phyloP scores from a whole-genome alignment of 1,140 invertebrate species.

The Cydia strobilella region DNA sequence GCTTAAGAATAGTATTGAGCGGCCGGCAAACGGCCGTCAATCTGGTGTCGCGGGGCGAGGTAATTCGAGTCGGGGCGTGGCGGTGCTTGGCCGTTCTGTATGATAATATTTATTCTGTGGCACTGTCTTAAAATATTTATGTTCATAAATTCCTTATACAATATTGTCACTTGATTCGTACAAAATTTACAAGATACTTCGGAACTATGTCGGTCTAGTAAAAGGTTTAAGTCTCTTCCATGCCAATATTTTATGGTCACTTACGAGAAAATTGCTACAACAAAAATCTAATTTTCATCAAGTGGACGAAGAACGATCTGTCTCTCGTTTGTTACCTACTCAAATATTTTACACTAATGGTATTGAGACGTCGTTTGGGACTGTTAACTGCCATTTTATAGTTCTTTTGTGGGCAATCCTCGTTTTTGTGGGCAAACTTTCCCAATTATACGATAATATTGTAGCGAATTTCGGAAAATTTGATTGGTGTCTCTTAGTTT shows the following conservation, averaged over 20 bases:
- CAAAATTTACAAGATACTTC: constrained; percentile 41
- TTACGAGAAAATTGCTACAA: constrained; percentile 17
- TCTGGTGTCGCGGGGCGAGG: too few relatives aligned
- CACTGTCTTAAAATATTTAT: too few relatives aligned
- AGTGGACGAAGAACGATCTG: constrained; percentile 32
- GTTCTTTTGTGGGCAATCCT: constrained; percentile 45
- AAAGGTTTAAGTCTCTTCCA: constrained; percentile 39
- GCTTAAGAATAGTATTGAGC: too few relatives aligned
- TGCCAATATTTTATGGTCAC: constrained; percentile 21
- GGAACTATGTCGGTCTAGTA: constrained; percentile 37
- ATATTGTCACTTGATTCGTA: constrained; percentile 35
- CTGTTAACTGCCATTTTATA: constrained; percentile 57
- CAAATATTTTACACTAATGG: constrained; percentile 55
- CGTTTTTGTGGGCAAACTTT: constrained; percentile 47
- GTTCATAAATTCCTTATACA: constrained; percentile 11
- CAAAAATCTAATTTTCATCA: constrained; percentile 42
- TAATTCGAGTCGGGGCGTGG: too few relatives aligned
- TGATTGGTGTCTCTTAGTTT: constrained; percentile 33
- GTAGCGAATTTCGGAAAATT: constrained; percentile 50
- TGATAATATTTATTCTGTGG: too few relatives aligned
- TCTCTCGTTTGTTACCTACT: constrained; percentile 40
- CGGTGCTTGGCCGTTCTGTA: too few relatives aligned
- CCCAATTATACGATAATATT: constrained; percentile 51
- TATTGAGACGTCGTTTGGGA: constrained; percentile 50
- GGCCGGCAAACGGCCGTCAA: too few relatives aligned